A percentile compares a stretch with the other conserved stretches of the same genome.
Evolutionary conservation across 2,888 invertebrate species (phyloP).

Genomic region (Euphydryas editha): DNA sequence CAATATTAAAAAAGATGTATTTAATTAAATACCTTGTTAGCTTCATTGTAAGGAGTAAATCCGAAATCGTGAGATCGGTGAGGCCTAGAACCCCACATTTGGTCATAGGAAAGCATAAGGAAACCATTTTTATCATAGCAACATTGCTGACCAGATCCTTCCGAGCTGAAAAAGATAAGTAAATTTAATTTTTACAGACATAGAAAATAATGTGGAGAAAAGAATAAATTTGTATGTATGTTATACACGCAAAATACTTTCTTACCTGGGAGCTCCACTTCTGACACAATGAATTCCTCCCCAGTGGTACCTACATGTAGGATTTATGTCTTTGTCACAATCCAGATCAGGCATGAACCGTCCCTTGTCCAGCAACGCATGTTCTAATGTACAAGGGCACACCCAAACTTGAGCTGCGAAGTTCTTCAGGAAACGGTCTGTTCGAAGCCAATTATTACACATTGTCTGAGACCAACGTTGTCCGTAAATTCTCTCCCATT

Average conservation of each 20-base stretch:
- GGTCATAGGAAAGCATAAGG: conserved; percentile 97
- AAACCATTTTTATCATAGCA: conserved; percentile 97
- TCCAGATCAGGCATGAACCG: conserved; percentile 94
- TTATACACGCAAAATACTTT: conserved; percentile 34
- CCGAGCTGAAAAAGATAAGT: conserved; percentile 80
- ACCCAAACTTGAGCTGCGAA: conserved; percentile 92
- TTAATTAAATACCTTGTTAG: conserved; percentile 88
- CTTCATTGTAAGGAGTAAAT: conserved; percentile 96
- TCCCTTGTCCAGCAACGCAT: conserved; percentile 96
- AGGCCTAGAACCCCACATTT: conserved; percentile 96
- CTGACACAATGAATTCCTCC: conserved; percentile 96
- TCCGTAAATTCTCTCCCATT: conserved; percentile 93
- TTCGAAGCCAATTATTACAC: conserved; percentile 95
- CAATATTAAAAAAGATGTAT: background rate
- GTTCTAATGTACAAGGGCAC: conserved; percentile 96
- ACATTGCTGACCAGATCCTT: conserved; percentile 98
- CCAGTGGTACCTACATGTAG: conserved; percentile 93
- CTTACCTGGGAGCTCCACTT: conserved; percentile 94
- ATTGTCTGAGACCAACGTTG: conserved; percentile 91
- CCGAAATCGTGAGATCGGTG: conserved; percentile 95
- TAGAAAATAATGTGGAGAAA: background rate
- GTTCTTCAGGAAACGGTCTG: conserved; percentile 91
- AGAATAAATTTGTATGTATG: background rate
- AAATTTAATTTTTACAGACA: background rate
- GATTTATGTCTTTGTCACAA: conserved; percentile 96